A percentile compares a stretch with the other conserved stretches of the same genome.
Conservation (phyloP, 2,888 invertebrate genomes). For the Eupithecia inturbata region DNA sequence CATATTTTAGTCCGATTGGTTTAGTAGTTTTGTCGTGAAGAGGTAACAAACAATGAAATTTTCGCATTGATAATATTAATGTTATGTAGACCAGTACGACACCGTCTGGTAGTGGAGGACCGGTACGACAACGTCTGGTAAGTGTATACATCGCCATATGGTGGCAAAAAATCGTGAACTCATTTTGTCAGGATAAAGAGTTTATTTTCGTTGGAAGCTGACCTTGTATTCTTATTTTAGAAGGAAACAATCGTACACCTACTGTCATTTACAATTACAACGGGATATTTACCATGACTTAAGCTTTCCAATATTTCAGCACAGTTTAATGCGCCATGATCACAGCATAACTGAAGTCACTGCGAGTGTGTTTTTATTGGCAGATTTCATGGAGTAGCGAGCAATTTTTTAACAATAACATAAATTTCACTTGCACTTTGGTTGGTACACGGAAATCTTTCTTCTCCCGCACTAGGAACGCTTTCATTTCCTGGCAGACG, state of each 20-base stretch:
- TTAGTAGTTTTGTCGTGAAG: not conserved
- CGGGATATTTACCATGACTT: no score
- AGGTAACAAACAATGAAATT: not conserved
- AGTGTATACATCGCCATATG: constrained; percentile 55
- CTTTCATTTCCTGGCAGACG: no score
- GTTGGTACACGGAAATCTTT: no score
- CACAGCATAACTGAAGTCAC: no score
- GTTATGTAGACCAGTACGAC: no score
- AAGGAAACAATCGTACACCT: not conserved
- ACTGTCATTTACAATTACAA: no score
- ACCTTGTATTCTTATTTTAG: constrained; percentile 18
- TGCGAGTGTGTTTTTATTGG: no score
- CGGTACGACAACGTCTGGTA: constrained; percentile 5
- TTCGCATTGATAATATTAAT: not conserved
- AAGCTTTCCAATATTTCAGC: no score
- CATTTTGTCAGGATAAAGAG: constrained; percentile 33
- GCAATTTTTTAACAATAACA: no score
- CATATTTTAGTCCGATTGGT: not conserved
- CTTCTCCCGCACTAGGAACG: no score
- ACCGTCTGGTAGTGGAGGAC: not conserved
- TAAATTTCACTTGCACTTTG: not conserved
- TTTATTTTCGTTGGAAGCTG: constrained; percentile 31
- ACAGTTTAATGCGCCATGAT: no score
- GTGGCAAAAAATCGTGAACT: constrained; percentile 52
- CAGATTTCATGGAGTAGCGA: no score